These are phyloP conservation scores for Mixornis gularis DNA, from an alignment of 2,113 vertebrate species.

Conservation along the genomic window DNA sequence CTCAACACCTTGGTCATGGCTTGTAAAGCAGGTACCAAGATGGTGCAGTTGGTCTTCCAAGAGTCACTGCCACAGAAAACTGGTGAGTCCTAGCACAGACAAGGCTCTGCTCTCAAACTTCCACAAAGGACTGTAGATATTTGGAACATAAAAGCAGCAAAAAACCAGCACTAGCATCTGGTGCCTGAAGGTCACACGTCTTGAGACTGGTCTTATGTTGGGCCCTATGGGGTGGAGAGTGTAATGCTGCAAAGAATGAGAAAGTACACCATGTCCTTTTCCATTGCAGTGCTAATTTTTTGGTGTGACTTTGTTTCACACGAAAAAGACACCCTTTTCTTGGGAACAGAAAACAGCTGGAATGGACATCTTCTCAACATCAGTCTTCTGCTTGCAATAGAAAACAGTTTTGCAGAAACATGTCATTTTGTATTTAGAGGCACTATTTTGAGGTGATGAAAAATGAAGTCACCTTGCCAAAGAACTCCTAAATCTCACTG, in stretches of 20 bases:
- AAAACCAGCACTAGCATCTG: fast-evolving
- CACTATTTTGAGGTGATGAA: background rate
- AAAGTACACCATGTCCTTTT: background rate
- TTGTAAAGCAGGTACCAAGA: fast-evolving
- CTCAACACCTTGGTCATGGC: background rate
- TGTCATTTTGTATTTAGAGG: fast-evolving
- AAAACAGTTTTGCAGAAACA: background rate
- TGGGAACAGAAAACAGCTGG: background rate
- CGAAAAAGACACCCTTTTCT: background rate
- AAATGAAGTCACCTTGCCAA: background rate
- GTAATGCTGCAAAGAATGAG: fast-evolving
- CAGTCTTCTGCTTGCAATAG: fast-evolving
- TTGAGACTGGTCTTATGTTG: fast-evolving
- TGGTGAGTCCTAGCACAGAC: fast-evolving
- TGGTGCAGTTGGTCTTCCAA: background rate
- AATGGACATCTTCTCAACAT: too few relatives aligned
- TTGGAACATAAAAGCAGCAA: background rate
- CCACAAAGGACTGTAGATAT: fast-evolving
- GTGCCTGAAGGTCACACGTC: fast-evolving
- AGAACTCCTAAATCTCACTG: background rate
- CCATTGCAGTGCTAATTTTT: background rate
- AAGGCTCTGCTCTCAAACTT: fast-evolving
- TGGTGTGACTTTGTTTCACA: too few relatives aligned
- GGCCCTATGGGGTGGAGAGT: fast-evolving
- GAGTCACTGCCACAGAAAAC: background rate